Evolutionary conservation across 2,888 invertebrate genomes (phyloP).

Genomic region (Drosophila vallismaia): DNA sequence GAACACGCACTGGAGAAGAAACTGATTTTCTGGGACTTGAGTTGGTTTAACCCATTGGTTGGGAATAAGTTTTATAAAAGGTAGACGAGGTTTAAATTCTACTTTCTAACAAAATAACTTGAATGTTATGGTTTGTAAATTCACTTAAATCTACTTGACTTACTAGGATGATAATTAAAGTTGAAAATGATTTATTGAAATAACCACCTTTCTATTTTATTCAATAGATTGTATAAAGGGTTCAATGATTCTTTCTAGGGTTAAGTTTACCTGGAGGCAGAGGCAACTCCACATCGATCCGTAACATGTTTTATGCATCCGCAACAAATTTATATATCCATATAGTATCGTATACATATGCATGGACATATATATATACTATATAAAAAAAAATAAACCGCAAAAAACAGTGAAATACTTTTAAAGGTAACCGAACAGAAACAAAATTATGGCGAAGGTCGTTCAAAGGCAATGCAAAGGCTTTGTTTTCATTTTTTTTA

Average conservation of each 20-base stretch:
- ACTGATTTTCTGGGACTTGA: constrained; percentile 19
- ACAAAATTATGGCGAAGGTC: constrained; percentile 72
- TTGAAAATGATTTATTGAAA: too few species aligned
- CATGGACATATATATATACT: constrained; percentile 17
- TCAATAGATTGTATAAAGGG: neutral
- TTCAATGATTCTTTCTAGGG: neutral
- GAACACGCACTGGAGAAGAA: constrained; percentile 55
- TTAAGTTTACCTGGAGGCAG: constrained; percentile 68
- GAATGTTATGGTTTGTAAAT: too few species aligned
- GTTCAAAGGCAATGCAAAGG: constrained; percentile 66
- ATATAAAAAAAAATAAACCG: constrained; percentile 44
- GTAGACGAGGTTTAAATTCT: neutral
- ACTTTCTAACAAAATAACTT: too few species aligned
- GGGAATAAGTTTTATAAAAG: neutral
- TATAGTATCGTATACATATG: constrained; percentile 39
- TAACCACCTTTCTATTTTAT: neutral
- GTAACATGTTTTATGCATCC: constrained; percentile 79
- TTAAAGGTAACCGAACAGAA: constrained; percentile 63
- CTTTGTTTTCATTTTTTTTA: constrained; percentile 47
- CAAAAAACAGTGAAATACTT: constrained; percentile 74
- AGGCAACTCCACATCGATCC: constrained; percentile 60
- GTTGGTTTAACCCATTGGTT: constrained; percentile 10
- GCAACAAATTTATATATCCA: constrained; percentile 46
- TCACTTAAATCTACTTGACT: too few species aligned
- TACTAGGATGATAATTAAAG: too few species aligned